phyloP scores from a whole-genome alignment of 2,888 invertebrate species.

The Agrotis clavis region DNA sequence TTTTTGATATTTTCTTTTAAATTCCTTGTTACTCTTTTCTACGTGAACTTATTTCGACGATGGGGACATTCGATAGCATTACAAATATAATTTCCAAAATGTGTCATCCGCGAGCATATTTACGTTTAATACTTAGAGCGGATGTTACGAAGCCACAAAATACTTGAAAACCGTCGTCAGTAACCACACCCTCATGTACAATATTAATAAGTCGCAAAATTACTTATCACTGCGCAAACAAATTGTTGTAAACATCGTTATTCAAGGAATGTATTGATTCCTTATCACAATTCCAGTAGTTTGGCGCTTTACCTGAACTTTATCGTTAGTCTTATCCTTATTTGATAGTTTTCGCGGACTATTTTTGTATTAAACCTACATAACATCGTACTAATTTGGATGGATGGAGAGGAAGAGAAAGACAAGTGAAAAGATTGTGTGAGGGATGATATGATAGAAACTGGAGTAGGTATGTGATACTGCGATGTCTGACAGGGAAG shows the following conservation, averaged over 20 bases:
- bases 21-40: not conserved
- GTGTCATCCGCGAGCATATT: conserved; percentile 27
- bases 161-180: not conserved
- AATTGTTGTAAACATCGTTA: conserved; percentile 47
- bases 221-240: conserved; percentile 34
- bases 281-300: conserved; percentile 66
- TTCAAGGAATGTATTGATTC: conserved; percentile 62
- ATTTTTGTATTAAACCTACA: not conserved
- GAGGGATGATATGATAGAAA: no score
- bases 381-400: not conserved
- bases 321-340: conserved; percentile 35
- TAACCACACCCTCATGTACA: conserved; percentile 32
- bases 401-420: no score
- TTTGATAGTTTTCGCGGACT: no score
- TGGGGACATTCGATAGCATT: conserved; percentile 2
- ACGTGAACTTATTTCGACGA: not conserved
- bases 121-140: conserved; percentile 15
- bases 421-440: no score
- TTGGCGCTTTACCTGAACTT: conserved; percentile 10
- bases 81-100: conserved; percentile 9
- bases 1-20: no score
- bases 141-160: conserved; percentile 12
- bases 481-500: no score
- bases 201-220: conserved; percentile 12
- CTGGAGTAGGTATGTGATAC: no score